Evolutionary conservation across 1,140 invertebrate genomes (phyloP).

Genomic region (Papilio helenus): DNA sequence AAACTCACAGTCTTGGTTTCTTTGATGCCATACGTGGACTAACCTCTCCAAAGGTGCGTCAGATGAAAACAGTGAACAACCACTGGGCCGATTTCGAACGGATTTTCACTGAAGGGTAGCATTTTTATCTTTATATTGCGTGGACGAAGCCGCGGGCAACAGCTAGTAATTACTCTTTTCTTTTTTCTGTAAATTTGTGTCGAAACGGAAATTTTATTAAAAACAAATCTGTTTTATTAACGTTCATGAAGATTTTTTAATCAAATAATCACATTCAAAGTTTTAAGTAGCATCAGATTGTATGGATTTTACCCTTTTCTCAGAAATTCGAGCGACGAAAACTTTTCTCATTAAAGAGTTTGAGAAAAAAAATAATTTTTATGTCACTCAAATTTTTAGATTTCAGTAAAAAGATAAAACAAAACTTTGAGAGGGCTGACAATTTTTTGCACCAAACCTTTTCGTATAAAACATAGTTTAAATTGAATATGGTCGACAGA

Average conservation of each 20-base stretch:
- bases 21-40: too few species aligned
- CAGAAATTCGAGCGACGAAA: background rate
- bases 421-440: background rate
- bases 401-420: background rate
- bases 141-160: too few species aligned
- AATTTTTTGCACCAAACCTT: background rate
- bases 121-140: too few species aligned
- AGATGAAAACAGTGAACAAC: too few species aligned
- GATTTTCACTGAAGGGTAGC: too few species aligned
- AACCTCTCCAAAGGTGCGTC: too few species aligned
- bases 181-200: too few species aligned
- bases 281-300: background rate
- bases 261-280: background rate
- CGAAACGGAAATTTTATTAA: too few species aligned
- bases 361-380: background rate
- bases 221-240: background rate
- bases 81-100: too few species aligned
- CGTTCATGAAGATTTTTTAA: background rate
- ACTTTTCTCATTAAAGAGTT: constrained; percentile 13
- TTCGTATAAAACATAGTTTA: background rate
- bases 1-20: too few species aligned
- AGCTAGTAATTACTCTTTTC: too few species aligned
- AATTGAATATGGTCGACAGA: constrained; percentile 12
- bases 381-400: background rate
- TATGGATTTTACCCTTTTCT: background rate